Evolutionary conservation across 2,113 vertebrate species (phyloP), one percentile per base, ranked within the genome.

Genomic region (Oryctolagus cuniculus): DNA sequence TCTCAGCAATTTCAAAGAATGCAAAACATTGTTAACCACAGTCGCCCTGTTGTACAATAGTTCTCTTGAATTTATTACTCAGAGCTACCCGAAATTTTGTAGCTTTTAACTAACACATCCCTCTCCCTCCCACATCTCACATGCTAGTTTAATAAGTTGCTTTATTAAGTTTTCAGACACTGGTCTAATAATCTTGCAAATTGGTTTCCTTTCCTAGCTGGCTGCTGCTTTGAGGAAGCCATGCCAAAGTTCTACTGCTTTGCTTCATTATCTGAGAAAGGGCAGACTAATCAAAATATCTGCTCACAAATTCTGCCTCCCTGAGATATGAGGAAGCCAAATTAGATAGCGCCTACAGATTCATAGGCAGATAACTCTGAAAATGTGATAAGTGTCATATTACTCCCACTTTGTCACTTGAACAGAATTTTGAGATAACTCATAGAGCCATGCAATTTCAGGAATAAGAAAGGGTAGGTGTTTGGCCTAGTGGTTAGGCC

Each of bases 221-320:
- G 69, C 77, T 94, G 67, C 80, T 88, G 64, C 31, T 79, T 78
- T 79, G 51, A 66, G 72, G 67, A 94, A 96, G 67, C 79, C 77
- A 63, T 80, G 67, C 49, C 77, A 87, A 72, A 81, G 21, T 51
- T 64, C 16, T 27, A 44, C 19, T 85, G 29, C 27, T 96, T 82
- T 96, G 72, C 74, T 90, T 93, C 74, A 77, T 93, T 95, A 86
- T 93, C 87, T 95, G 72, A 87, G 75, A 89, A 95, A 88, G 84
- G 70, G 4, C 55, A 90, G 19, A 19, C 4, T 80, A 92, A 87
- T 92, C 90, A 94, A 92, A 97, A 34, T 84, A 89, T 86, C 90
- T 96, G 31, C 49, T 67, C 81, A 79, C n/a, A 66, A 91, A 78
- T 15, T 53, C 67, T 81, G 77, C 61, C 72, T 95, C 36, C 53